phyloP scores from a whole-genome alignment of 1,140 invertebrate genomes.

The Uloborus diversus region DNA sequence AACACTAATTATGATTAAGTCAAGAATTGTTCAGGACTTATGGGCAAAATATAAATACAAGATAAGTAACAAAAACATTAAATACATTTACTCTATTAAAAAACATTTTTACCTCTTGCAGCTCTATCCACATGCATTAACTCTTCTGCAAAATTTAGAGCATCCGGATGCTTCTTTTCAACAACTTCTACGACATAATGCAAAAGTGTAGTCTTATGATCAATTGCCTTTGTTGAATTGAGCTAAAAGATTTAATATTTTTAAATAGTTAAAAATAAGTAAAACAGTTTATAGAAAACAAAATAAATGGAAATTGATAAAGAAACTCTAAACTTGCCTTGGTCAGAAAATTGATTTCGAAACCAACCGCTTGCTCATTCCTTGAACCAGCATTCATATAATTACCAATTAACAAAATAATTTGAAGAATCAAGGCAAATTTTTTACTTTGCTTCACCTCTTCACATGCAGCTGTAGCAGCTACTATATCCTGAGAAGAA shows the following conservation, averaged over 20 bases:
- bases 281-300: not conserved
- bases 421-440: conserved; percentile 87
- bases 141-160: conserved; percentile 85
- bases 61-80: too few relatives aligned
- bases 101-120: conserved; percentile 61
- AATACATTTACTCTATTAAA: too few relatives aligned
- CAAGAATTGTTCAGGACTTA: too few relatives aligned
- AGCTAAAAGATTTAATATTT: conserved; percentile 71
- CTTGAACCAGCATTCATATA: conserved; percentile 75
- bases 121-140: conserved; percentile 78
- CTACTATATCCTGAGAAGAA: conserved; percentile 82
- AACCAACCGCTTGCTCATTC: conserved; percentile 93
- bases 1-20: too few relatives aligned
- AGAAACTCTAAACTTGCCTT: conserved; percentile 73
- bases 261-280: not conserved
- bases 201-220: conserved; percentile 91
- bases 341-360: conserved; percentile 94
- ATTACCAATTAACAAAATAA: conserved; percentile 77
- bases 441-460: conserved; percentile 90
- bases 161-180: conserved; percentile 87
- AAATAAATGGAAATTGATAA: not conserved
- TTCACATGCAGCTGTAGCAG: conserved; percentile 93
- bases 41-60: too few relatives aligned
- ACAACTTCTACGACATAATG: conserved; percentile 91
- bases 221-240: conserved; percentile 91